Conservation (phyloP, 2,888 invertebrate species). For the Papilio protenor region DNA sequence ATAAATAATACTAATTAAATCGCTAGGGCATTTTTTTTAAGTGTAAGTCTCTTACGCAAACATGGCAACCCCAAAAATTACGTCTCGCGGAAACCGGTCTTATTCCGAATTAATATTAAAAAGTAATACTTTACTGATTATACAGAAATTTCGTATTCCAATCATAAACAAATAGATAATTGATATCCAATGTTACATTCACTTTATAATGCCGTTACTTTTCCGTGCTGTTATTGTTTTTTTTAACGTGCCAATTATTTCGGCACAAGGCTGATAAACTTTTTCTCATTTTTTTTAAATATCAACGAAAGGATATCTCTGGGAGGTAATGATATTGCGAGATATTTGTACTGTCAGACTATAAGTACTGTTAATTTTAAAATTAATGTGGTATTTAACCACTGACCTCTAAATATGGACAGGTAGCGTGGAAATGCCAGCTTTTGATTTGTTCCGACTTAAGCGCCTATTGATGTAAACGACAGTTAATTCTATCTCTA, state of each 20-base stretch:
- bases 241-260: slow-evolving; percentile 11
- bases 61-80: background rate
- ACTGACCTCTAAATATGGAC: background rate
- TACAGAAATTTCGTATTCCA: slow-evolving; percentile 1
- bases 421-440: background rate
- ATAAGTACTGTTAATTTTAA: slow-evolving; percentile 45
- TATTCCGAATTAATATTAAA: background rate
- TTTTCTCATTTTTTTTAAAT: slow-evolving; percentile 24
- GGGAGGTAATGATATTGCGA: slow-evolving; percentile 16
- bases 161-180: slow-evolving; percentile 8
- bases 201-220: slow-evolving; percentile 4
- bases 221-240: slow-evolving; percentile 14
- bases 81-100: background rate
- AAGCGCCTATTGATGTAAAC: background rate
- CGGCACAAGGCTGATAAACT: slow-evolving; percentile 17
- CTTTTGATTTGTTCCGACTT: background rate
- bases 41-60: background rate
- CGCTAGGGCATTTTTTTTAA: slow-evolving; percentile 1
- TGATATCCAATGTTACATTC: background rate
- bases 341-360: slow-evolving; percentile 33
- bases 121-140: slow-evolving; percentile 19
- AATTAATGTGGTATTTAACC: slow-evolving; percentile 61
- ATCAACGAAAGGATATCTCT: slow-evolving; percentile 10
- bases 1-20: background rate
- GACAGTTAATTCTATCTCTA: too few species aligned